phyloP scores from a whole-genome alignment of 2,797 vertebrate genomes.

The Microtus californicus region DNA sequence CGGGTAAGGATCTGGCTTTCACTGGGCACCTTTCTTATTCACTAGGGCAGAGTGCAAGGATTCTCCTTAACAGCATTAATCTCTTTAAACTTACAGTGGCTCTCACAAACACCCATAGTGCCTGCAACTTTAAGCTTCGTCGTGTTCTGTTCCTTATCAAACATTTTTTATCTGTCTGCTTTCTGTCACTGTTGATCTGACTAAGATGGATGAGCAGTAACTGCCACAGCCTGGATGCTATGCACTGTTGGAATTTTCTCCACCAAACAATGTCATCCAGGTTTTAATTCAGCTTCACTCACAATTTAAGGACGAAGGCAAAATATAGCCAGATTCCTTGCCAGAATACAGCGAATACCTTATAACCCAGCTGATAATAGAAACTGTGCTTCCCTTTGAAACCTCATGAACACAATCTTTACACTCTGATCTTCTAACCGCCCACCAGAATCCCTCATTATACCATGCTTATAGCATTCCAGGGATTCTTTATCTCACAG shows the following conservation, averaged over 20 bases:
- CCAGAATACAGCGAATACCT: not conserved
- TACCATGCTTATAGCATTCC: too few relatives aligned
- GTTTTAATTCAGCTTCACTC: not conserved
- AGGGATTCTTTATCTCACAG: not conserved
- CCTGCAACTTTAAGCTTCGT: not conserved
- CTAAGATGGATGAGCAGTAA: not conserved
- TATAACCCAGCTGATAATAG: not conserved
- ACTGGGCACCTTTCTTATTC: not conserved
- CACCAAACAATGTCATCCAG: not conserved
- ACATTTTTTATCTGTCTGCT: not conserved
- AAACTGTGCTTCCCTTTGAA: not conserved
- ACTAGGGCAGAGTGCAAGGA: not conserved
- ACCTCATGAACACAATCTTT: not conserved
- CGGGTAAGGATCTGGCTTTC: not conserved
- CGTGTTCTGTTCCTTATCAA: not conserved
- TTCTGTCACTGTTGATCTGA: not conserved
- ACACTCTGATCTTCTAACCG: not conserved
- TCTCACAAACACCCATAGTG: not conserved
- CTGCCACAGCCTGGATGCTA: not conserved
- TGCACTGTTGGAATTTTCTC: not conserved
- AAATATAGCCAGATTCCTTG: not conserved
- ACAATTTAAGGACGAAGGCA: not conserved
- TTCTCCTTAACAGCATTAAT: not conserved
- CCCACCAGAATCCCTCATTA: not conserved
- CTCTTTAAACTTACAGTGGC: not conserved